phyloP scores from a whole-genome alignment of 2,113 vertebrate genomes.

The Corvus hawaiiensis region DNA sequence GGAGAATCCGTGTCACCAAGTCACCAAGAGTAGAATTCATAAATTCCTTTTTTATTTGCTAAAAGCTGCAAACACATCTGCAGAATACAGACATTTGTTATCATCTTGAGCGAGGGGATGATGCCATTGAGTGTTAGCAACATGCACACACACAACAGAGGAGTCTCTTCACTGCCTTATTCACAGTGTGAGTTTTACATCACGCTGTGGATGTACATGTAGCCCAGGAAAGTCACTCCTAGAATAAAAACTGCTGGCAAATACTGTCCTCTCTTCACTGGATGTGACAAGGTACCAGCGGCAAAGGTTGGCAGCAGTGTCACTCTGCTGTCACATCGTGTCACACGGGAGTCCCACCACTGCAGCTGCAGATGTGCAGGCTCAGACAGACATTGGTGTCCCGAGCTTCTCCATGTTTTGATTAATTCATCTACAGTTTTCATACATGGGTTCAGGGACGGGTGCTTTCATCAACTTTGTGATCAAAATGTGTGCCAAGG shows the following conservation, averaged over 20 bases:
- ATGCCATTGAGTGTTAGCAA: neutral
- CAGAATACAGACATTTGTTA: neutral
- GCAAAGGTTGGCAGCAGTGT: neutral
- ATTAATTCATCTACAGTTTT: neutral
- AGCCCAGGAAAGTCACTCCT: neutral
- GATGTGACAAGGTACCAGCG: neutral
- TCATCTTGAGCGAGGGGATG: rapidly evolving
- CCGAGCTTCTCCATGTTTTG: conserved; percentile 25
- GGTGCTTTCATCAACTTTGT: conserved; percentile 32
- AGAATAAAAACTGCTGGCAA: neutral
- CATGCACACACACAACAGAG: neutral
- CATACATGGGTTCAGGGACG: neutral
- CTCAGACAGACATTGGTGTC: neutral
- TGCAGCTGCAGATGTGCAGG: neutral
- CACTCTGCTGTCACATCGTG: neutral
- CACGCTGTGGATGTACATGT: rapidly evolving
- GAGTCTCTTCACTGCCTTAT: neutral
- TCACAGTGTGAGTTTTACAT: neutral
- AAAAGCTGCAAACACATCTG: neutral
- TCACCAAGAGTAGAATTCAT: neutral
- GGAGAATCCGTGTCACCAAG: neutral
- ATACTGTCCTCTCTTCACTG: neutral
- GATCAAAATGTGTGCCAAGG: neutral
- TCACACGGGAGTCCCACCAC: neutral
- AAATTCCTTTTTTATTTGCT: neutral